Percentiles rank a stretch among this genome's conserved stretches.
Evolutionary conservation across 1,140 invertebrate genomes (phyloP).

Genomic region (Drosophila nigromelanica): DNA sequence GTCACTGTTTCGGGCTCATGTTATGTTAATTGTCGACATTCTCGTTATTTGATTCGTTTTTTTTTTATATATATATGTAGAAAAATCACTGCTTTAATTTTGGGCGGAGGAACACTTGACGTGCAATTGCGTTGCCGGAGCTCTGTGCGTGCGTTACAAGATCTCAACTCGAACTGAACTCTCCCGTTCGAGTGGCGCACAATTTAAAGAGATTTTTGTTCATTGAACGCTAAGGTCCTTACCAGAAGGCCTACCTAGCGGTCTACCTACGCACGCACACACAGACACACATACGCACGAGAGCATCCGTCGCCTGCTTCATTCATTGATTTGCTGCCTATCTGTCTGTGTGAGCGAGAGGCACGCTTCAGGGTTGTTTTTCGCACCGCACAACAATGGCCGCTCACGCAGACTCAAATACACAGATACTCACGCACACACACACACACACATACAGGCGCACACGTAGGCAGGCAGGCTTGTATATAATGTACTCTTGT

Average conservation of each 20-base stretch:
- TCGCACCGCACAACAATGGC: constrained; percentile 70
- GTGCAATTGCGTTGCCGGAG: constrained; percentile 31
- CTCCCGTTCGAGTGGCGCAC: constrained; percentile 52
- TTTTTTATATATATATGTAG: not conserved
- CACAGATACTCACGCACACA: constrained; percentile 33
- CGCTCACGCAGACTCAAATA: constrained; percentile 61
- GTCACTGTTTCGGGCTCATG: constrained; percentile 4
- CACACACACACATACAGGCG: not conserved
- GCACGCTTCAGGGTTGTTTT: constrained; percentile 64
- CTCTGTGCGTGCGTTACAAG: constrained; percentile 69
- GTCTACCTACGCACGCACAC: constrained; percentile 57
- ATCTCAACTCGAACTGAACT: constrained; percentile 81
- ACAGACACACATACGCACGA: constrained; percentile 12
- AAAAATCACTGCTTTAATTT: constrained; percentile 17
- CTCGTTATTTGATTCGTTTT: constrained; percentile 23
- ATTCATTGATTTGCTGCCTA: constrained; percentile 80
- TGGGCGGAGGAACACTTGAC: constrained; percentile 47
- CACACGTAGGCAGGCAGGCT: not conserved
- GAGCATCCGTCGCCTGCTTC: constrained; percentile 46
- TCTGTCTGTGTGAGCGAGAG: constrained; percentile 68
- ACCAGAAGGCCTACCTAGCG: constrained; percentile 61
- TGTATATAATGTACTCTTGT: constrained; percentile 63
- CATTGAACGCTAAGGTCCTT: constrained; percentile 52
- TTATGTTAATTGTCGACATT: constrained; percentile 77
- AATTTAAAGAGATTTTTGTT: constrained; percentile 70